Percentiles rank a stretch among this genome's conserved stretches.
phyloP scores from a whole-genome alignment of 2,797 vertebrate genomes.

The Florisuga fusca region DNA sequence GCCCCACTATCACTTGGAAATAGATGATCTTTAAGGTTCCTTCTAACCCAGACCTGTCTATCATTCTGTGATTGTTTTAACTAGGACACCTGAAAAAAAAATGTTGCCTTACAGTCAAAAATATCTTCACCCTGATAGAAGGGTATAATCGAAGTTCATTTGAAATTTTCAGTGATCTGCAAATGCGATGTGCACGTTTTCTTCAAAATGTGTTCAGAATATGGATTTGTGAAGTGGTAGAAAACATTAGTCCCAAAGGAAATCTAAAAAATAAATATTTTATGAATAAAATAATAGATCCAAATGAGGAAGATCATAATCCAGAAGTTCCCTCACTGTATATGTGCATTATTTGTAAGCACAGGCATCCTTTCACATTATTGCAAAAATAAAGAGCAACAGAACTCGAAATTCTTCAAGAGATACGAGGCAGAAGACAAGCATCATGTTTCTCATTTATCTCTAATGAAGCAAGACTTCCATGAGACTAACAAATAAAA shows the following conservation, averaged over 20 bases:
- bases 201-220: not conserved
- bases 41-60: no score
- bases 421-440: not conserved
- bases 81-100: not conserved
- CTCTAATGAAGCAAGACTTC: not conserved
- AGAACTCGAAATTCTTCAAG: not conserved
- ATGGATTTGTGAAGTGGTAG: not conserved
- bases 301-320: not conserved
- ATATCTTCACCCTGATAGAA: not conserved
- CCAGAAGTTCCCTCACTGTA: not conserved
- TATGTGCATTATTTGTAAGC: not conserved
- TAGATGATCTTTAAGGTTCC: no score
- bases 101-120: not conserved
- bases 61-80: not conserved
- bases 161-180: conserved; percentile 1
- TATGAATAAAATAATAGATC: not conserved
- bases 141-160: not conserved
- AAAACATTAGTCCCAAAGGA: not conserved
- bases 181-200: not conserved
- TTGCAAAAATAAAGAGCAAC: not conserved
- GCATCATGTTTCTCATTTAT: not conserved
- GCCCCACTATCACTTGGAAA: no score
- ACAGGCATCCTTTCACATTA: not conserved
- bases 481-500: not conserved
- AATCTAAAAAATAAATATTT: not conserved